Conservation (phyloP, 30 jellyfish, hydroid and myxozoan species). For the Turritopsis dohrnii region DNA sequence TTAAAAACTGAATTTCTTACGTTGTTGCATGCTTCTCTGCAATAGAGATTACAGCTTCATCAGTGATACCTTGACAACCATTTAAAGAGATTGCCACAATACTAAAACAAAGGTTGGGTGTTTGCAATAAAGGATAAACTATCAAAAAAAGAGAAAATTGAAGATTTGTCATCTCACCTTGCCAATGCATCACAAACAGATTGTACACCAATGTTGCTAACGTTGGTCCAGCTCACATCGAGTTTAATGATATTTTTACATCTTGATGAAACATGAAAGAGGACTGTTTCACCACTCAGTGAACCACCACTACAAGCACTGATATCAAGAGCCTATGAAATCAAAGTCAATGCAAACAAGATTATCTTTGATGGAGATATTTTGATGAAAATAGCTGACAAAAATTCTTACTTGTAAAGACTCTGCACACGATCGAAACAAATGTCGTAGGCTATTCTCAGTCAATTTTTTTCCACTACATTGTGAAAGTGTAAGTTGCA, state of each 20-base stretch:
- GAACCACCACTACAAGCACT: constrained; percentile 87
- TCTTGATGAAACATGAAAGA: constrained; percentile 58
- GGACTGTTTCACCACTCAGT: constrained; percentile 67
- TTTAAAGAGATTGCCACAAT: constrained; percentile 60
- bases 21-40: constrained; percentile 58
- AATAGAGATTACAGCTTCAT: constrained; percentile 49
- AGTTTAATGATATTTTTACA: constrained; percentile 53
- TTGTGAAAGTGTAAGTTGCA: constrained; percentile 46
- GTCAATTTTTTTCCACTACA: constrained; percentile 68
- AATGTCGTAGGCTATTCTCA: constrained; percentile 53
- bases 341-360: background rate
- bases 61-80: constrained; percentile 91
- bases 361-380: background rate
- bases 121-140: background rate
- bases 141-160: background rate
- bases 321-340: constrained; percentile 60
- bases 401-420: constrained; percentile 30
- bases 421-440: constrained; percentile 67
- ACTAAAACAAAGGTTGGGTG: constrained; percentile 15
- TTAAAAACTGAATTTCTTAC: constrained; percentile 35
- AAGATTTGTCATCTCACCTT: constrained; percentile 40
- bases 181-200: constrained; percentile 51
- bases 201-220: constrained; percentile 57
- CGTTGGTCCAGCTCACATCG: constrained; percentile 92
- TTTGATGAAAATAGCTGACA: background rate